These are phyloP conservation scores for Phalanger gymnotis DNA, from an alignment of 2,797 vertebrate species.

Conservation along the genomic window DNA sequence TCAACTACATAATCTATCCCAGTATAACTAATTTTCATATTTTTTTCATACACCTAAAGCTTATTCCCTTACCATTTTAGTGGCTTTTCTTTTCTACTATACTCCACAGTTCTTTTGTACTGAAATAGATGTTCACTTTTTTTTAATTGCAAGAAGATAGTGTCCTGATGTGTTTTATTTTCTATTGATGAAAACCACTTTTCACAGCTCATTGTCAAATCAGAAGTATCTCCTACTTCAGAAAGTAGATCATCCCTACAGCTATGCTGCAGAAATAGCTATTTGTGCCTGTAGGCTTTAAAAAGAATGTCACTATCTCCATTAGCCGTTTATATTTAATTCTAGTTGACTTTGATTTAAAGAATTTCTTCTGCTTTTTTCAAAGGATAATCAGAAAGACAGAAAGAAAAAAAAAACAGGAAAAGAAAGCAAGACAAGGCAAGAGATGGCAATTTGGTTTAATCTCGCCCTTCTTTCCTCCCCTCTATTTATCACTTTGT, in stretches of 20 bases:
- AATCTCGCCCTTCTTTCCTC: neutral
- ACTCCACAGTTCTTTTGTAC: neutral
- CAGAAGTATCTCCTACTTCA: neutral
- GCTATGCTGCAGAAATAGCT: conserved; percentile 47
- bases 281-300: conserved; percentile 58
- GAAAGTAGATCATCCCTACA: conserved; percentile 21
- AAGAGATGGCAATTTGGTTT: conserved; percentile 66
- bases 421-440: conserved; percentile 30
- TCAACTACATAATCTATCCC: neutral
- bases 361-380: conserved; percentile 59
- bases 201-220: conserved; percentile 47
- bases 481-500: conserved; percentile 60
- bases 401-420: conserved; percentile 51
- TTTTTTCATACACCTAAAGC: neutral
- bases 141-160: conserved; percentile 8
- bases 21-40: neutral
- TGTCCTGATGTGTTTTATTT: neutral
- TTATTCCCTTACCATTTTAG: neutral
- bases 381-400: conserved; percentile 45
- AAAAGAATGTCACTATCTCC: conserved; percentile 35
- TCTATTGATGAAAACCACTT: conserved; percentile 48
- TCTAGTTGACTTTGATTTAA: conserved; percentile 64
- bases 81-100: conserved; percentile 11
- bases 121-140: conserved; percentile 32
- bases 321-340: conserved; percentile 53